Evolutionary conservation across 2,888 invertebrate species (phyloP).

Genomic region (Xiphydria camelus): DNA sequence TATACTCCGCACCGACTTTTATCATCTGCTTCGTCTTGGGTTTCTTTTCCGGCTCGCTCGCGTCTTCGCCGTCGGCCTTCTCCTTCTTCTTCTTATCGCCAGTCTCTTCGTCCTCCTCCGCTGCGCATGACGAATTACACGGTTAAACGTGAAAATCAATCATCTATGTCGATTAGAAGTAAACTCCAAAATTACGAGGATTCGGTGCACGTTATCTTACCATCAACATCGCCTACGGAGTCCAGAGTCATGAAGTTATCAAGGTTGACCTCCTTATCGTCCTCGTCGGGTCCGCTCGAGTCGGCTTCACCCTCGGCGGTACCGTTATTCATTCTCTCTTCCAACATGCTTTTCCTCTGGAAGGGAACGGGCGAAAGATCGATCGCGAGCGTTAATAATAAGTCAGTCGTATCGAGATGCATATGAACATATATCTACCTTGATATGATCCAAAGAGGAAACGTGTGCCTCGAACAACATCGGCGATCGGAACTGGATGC

Average conservation of each 20-base stretch:
- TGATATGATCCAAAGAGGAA: slow-evolving; percentile 78
- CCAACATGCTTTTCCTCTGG: slow-evolving; percentile 64
- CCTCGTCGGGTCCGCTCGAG: slow-evolving; percentile 69
- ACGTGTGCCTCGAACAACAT: slow-evolving; percentile 85
- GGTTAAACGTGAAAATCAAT: too few species aligned
- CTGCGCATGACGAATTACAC: too few species aligned
- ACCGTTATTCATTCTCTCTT: slow-evolving; percentile 55
- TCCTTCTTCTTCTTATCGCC: slow-evolving; percentile 63
- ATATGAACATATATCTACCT: slow-evolving; percentile 62
- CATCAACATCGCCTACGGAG: slow-evolving; percentile 84
- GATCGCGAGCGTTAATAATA: too few species aligned
- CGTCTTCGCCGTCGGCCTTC: slow-evolving; percentile 45
- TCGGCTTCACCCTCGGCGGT: slow-evolving; percentile 60
- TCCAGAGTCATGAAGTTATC: slow-evolving; percentile 88
- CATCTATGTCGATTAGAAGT: too few species aligned
- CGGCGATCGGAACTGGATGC: slow-evolving; percentile 77
- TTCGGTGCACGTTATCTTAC: too few species aligned
- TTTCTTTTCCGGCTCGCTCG: slow-evolving; percentile 56
- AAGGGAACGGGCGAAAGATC: slow-evolving; percentile 24
- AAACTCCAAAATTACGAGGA: too few species aligned
- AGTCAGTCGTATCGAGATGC: background rate
- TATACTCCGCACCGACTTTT: slow-evolving; percentile 76
- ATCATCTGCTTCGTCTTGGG: slow-evolving; percentile 68
- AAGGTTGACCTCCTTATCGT: slow-evolving; percentile 72
- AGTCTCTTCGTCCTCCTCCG: slow-evolving; percentile 63